Base-by-base conservation (phyloP, 2,888 invertebrate genomes). In the Athrips mouffetella region DNA sequence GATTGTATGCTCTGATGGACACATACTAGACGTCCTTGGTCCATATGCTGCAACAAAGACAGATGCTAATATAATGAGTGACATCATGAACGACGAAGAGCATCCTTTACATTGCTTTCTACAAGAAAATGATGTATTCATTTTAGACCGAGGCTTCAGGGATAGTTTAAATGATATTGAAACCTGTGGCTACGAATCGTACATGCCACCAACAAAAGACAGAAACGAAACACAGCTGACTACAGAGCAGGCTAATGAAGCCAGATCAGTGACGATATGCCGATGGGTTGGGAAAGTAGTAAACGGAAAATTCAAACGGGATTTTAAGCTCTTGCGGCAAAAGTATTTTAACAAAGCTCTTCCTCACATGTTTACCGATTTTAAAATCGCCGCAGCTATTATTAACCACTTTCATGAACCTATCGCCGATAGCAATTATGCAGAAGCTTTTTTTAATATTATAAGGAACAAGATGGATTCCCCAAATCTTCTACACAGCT, bases 111-210 rank as follows among this genome's bases (percentile, higher is more conserved):
- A 33, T 46, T 48, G 15, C n/a, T n/a, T n/a, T n/a, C n/a, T n/a
- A n/a, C n/a, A n/a, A n/a, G n/a, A n/a, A n/a, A n/a, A n/a, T n/a
- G n/a, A n/a, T n/a, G 48, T 46, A 13, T 51, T 51, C 39, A 51
- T 51, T 23, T 44, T 48, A 27, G 48, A 51, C 20, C 45, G 51
- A 13, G 49, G 51, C 30, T 48, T 51, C 35, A 45, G 47, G 39
- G 48, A 51, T 21, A 25, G 47, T 16, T 23, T 48, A n/a, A 20
- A 20, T 1, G 11, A 8, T 48, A 16, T n/a, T n/a, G 42, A 48
- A 47, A 21, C 23, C 10, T 40, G 31, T 33, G 50, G 46, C 25
- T 50, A 50, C 27, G 29, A 37, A 29, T 23, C 25, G 15, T 29
- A 46, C 41, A 31, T 46, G 13, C 50, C 50, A 23, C 41, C 41